phyloP scores from a whole-genome alignment of 1,140 invertebrate species.

The Sipha flava region DNA sequence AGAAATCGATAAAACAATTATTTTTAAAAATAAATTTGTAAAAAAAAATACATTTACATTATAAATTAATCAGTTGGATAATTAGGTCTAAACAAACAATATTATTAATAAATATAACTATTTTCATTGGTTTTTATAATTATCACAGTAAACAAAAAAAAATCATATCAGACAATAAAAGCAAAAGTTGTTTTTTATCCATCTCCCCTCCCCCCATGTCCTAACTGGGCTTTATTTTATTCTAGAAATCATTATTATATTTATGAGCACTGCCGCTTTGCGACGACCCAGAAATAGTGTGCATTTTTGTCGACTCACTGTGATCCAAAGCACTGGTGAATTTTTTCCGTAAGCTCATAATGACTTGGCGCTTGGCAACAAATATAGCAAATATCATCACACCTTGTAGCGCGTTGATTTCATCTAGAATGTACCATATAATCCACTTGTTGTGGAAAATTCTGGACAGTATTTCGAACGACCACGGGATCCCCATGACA shows the following conservation, averaged over 20 bases:
- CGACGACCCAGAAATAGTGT: background rate
- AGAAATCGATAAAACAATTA: too few species aligned
- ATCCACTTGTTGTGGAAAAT: slow-evolving; percentile 43
- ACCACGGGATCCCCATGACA: slow-evolving; percentile 66
- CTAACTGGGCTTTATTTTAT: too few species aligned
- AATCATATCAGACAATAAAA: too few species aligned
- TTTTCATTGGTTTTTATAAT: too few species aligned
- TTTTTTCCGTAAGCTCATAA: background rate
- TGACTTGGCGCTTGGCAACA: slow-evolving; percentile 52
- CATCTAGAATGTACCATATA: slow-evolving; percentile 45
- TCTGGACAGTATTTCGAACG: slow-evolving; percentile 55
- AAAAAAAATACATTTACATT: too few species aligned
- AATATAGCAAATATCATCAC: slow-evolving; percentile 61
- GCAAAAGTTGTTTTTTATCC: too few species aligned
- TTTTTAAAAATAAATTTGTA: too few species aligned
- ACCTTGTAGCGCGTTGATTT: slow-evolving; percentile 54
- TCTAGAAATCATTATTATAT: background rate
- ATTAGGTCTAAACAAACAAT: too few species aligned
- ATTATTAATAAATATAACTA: too few species aligned
- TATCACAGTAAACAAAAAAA: too few species aligned
- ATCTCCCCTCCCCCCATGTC: too few species aligned
- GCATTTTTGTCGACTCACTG: slow-evolving; percentile 14
- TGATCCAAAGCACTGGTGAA: background rate
- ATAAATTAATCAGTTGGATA: too few species aligned
- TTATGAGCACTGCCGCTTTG: background rate